phyloP scores from a whole-genome alignment of 2,113 vertebrate genomes.

The Osmerus eperlanus region DNA sequence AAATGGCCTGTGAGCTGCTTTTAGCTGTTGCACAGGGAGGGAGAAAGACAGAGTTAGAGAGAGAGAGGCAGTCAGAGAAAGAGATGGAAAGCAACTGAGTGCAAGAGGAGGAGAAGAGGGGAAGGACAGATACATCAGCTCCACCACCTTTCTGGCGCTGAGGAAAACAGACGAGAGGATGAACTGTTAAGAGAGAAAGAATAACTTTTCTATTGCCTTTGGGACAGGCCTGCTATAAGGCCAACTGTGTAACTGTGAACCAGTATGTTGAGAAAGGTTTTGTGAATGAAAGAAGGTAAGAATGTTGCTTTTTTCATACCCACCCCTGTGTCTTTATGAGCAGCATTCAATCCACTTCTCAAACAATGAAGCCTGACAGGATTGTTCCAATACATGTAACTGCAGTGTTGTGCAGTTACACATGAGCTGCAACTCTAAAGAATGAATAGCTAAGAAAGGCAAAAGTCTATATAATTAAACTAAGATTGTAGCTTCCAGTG shows the following conservation, averaged over 20 bases:
- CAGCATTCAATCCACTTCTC: constrained; percentile 30
- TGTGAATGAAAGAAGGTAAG: constrained; percentile 74
- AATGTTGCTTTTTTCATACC: constrained; percentile 17
- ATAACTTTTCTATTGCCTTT: neutral
- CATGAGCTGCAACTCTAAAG: neutral
- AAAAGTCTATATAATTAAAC: no score
- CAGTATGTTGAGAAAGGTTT: constrained; percentile 19
- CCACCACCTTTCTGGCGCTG: constrained; percentile 18
- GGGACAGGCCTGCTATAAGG: neutral
- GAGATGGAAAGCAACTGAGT: constrained; percentile 7
- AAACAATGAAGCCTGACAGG: constrained; percentile 63
- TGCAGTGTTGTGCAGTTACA: constrained; percentile 11
- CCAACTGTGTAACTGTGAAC: neutral
- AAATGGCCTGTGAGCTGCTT: constrained; percentile 69
- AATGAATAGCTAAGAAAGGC: no score
- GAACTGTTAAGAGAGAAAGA: constrained; percentile 11
- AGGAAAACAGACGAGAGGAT: neutral
- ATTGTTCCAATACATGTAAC: constrained; percentile 45
- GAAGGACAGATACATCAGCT: constrained; percentile 3
- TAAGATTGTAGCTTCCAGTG: no score
- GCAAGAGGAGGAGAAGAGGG: neutral
- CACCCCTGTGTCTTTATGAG: constrained; percentile 29
- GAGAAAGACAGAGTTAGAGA: constrained; percentile 4
- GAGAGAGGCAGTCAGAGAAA: neutral
- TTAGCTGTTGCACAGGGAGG: constrained; percentile 47